Conservation (phyloP, 2,113 vertebrate genomes). For the Zosterops pallidus region DNA sequence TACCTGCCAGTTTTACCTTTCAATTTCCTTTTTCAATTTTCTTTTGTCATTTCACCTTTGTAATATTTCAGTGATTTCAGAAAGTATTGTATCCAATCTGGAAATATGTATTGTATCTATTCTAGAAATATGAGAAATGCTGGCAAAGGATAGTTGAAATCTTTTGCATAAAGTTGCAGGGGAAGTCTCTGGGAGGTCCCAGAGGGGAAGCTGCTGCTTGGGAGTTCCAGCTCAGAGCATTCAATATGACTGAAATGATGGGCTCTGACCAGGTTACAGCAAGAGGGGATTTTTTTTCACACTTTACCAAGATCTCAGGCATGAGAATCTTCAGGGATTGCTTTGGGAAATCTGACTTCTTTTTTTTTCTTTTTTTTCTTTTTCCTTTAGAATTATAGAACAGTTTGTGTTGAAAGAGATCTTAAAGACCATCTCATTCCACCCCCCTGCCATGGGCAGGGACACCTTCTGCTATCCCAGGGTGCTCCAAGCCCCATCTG, state of each 20-base stretch:
- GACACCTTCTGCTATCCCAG: no score
- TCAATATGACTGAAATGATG: accelerated
- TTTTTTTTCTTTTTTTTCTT: no score
- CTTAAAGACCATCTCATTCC: no score
- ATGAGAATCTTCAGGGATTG: background rate
- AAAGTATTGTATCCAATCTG: background rate
- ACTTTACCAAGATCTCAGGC: background rate
- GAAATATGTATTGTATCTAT: background rate
- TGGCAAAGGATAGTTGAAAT: background rate
- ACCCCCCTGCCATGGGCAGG: no score
- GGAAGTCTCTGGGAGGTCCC: background rate
- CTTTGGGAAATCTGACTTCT: background rate
- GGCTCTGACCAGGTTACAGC: background rate
- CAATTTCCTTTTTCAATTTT: background rate
- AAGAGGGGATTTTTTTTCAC: background rate
- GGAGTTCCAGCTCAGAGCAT: background rate
- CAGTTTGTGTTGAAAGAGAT: no score
- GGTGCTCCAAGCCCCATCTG: no score
- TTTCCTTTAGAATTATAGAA: no score
- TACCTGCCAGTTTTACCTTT: background rate
- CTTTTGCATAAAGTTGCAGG: background rate
- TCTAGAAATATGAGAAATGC: background rate
- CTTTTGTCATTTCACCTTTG: background rate
- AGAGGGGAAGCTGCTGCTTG: background rate
- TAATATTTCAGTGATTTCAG: background rate